phyloP scores from a whole-genome alignment of 2,113 vertebrate species.

The Microcebus ravelobensis region DNA sequence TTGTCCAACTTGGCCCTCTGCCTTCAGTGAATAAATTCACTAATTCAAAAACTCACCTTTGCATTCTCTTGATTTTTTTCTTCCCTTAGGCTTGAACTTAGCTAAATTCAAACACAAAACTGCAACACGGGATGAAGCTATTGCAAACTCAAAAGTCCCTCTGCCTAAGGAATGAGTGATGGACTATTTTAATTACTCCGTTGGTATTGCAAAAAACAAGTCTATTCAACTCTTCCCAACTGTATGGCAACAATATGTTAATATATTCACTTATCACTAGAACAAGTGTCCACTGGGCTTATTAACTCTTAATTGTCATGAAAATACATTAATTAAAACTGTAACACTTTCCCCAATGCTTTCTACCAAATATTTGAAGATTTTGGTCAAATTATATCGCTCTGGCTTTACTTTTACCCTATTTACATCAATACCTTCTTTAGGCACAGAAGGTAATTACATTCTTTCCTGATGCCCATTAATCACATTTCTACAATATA shows the following conservation, averaged over 20 bases:
- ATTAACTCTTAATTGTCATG: constrained; percentile 39
- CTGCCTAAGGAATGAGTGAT: neutral
- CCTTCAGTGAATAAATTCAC: neutral
- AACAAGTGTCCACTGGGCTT: constrained; percentile 32
- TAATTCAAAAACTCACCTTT: neutral
- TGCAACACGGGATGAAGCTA: neutral
- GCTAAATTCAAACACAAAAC: constrained; percentile 12
- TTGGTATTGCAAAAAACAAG: neutral
- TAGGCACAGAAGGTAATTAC: neutral
- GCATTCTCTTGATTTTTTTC: neutral
- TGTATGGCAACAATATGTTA: constrained; percentile 2
- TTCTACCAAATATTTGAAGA: constrained; percentile 6
- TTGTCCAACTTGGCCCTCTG: neutral
- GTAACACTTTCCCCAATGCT: neutral
- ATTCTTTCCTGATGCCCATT: neutral
- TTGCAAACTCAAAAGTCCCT: neutral
- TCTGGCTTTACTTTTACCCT: constrained; percentile 11
- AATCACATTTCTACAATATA: neutral
- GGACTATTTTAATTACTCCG: neutral
- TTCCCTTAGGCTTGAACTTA: neutral
- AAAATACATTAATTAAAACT: constrained; percentile 54
- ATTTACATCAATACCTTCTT: neutral
- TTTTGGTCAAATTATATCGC: neutral
- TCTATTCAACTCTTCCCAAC: neutral
- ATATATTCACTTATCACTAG: constrained; percentile 47